Conservation (phyloP, 2,113 vertebrate species). For the Alexandromys fortis region DNA sequence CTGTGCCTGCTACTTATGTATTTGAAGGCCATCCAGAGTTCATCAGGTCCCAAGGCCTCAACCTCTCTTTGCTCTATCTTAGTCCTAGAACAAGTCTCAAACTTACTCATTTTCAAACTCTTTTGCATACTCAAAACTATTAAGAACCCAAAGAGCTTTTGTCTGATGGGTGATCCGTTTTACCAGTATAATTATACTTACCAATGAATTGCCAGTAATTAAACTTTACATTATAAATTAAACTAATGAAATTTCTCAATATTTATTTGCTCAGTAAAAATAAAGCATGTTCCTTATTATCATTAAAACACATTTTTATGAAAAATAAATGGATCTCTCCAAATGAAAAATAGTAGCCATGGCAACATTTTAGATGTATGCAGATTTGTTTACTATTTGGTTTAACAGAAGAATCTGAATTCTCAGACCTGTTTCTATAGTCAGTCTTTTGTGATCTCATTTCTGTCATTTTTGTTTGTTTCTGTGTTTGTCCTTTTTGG, state of each 20-base stretch:
- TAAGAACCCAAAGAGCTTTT: neutral
- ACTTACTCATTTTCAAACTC: neutral
- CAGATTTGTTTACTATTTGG: slow-evolving; percentile 4
- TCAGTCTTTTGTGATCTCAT: slow-evolving; percentile 1
- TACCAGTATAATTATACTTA: neutral
- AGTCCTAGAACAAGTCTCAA: neutral
- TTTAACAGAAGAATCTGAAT: neutral
- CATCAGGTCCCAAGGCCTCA: neutral
- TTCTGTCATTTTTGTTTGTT: neutral
- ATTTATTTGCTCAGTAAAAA: slow-evolving; percentile 26
- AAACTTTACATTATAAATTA: neutral
- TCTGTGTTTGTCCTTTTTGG: neutral
- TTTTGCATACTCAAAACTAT: neutral
- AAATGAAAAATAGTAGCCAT: neutral
- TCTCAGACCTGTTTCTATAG: neutral
- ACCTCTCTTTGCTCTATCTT: neutral
- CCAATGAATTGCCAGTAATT: neutral
- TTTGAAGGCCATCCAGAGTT: neutral
- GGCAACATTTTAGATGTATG: neutral
- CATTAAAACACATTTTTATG: neutral
- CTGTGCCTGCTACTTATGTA: neutral
- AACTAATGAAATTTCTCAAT: slow-evolving; percentile 11
- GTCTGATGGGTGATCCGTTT: neutral
- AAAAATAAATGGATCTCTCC: slow-evolving; percentile 23
- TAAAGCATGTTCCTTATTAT: neutral